A percentile compares a stretch with the other conserved stretches of the same genome.
Evolutionary conservation across 1,140 invertebrate species (phyloP).

Genomic region (Wasmannia auropunctata): DNA sequence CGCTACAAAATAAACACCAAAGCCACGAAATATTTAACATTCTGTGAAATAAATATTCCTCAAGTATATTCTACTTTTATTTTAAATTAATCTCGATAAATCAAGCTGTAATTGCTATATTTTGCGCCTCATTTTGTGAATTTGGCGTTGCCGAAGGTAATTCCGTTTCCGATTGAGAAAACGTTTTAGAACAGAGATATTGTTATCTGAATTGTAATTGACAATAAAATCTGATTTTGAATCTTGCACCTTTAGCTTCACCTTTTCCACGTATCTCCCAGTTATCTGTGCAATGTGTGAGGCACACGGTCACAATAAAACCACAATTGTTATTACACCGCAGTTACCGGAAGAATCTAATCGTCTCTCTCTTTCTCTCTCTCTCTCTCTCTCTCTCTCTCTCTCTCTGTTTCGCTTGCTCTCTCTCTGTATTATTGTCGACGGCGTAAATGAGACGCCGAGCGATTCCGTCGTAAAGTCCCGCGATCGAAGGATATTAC

Average conservation of each 20-base stretch:
- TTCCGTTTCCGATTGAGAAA: background rate
- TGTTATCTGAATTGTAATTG: background rate
- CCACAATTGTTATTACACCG: slow-evolving; percentile 44
- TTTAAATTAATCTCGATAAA: background rate
- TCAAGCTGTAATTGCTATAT: background rate
- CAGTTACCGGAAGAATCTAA: slow-evolving; percentile 43
- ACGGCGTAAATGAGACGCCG: slow-evolving; percentile 62
- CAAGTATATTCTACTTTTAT: background rate
- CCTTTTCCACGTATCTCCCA: background rate
- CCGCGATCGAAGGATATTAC: slow-evolving; percentile 23
- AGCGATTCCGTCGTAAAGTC: slow-evolving; percentile 44
- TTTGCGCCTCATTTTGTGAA: background rate
- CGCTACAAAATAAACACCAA: no score
- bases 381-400: no score
- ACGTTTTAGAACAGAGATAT: background rate
- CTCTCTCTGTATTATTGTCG: slow-evolving; percentile 19
- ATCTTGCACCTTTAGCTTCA: background rate
- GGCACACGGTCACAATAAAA: slow-evolving; percentile 45
- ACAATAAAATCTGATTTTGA: background rate
- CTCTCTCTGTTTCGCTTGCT: no score
- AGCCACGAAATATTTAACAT: no score
- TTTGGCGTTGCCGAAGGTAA: background rate
- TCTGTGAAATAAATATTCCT: background rate
- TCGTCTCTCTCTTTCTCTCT: no score
- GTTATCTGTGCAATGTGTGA: background rate